phyloP scores from a whole-genome alignment of 2,888 invertebrate genomes.

The Caradrina clavipalpis region DNA sequence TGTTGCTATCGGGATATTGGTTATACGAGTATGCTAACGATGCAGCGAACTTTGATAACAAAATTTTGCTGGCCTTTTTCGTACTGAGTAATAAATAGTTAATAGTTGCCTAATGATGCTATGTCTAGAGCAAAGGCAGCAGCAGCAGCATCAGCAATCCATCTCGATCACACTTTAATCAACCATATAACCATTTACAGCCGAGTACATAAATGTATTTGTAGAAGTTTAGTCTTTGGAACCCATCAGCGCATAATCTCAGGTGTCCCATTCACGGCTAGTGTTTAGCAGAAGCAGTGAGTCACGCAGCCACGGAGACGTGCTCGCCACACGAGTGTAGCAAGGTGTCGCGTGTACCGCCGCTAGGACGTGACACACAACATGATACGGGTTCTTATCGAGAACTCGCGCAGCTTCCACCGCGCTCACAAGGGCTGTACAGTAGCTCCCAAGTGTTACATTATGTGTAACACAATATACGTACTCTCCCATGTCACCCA shows the following conservation, averaged over 20 bases:
- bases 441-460: too few species aligned
- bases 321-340: background rate
- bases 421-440: conserved; percentile 20
- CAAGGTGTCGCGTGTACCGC: conserved; percentile 39
- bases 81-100: too few species aligned
- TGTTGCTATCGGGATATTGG: too few species aligned
- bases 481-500: too few species aligned
- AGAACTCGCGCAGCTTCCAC: conserved; percentile 48
- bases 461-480: too few species aligned
- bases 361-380: conserved; percentile 23
- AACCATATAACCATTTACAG: background rate
- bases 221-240: background rate
- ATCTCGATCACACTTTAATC: too few species aligned
- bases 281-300: conserved; percentile 24
- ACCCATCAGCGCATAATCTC: background rate
- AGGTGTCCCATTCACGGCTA: conserved; percentile 15
- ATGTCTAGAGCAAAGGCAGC: background rate
- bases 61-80: too few species aligned
- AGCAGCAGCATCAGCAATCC: background rate
- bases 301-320: conserved; percentile 37
- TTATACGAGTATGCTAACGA: too few species aligned
- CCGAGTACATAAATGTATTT: conserved; percentile 4
- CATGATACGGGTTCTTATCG: conserved; percentile 49
- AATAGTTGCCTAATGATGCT: background rate
- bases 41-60: too few species aligned